Evolutionary conservation across 30 jellyfish, hydroid and myxozoan genomes (phyloP).

Genomic region (Pelagia noctiluca): DNA sequence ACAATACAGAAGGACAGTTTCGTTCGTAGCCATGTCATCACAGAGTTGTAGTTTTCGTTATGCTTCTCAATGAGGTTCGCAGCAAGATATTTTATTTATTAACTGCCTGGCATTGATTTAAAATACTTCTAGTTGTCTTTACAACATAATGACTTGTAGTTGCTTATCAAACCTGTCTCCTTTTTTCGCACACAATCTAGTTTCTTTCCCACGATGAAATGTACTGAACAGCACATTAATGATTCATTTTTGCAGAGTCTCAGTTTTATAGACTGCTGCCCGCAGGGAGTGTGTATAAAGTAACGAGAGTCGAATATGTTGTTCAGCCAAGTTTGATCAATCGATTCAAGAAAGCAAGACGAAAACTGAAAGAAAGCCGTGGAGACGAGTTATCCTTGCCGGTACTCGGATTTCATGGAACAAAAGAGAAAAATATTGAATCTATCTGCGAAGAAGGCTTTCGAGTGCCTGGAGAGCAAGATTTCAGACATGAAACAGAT

Average conservation of each 20-base stretch:
- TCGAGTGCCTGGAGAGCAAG: conserved; percentile 79
- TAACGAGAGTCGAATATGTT: conserved; percentile 75
- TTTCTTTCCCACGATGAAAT: too few relatives aligned
- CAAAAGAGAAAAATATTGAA: conserved; percentile 65
- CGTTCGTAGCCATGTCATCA: too few relatives aligned
- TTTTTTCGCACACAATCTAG: too few relatives aligned
- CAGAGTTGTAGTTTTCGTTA: too few relatives aligned
- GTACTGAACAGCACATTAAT: too few relatives aligned
- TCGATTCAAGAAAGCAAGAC: conserved; percentile 57
- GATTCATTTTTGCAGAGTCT: conserved; percentile 45
- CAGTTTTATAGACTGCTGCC: conserved; percentile 79
- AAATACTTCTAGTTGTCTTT: too few relatives aligned
- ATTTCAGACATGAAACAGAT: conserved; percentile 75
- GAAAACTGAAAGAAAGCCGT: conserved; percentile 41
- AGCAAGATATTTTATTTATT: too few relatives aligned
- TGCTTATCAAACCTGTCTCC: too few relatives aligned
- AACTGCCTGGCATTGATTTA: too few relatives aligned
- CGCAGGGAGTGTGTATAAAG: conserved; percentile 64
- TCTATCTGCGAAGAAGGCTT: conserved; percentile 69
- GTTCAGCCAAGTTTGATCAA: conserved; percentile 61
- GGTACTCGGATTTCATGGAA: conserved; percentile 81
- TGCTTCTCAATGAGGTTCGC: too few relatives aligned
- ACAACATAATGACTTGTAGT: too few relatives aligned
- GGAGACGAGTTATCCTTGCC: conserved; percentile 69
- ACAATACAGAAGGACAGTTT: too few relatives aligned